phyloP scores from a whole-genome alignment of 2,797 vertebrate species.

The Syngnathus acus region DNA sequence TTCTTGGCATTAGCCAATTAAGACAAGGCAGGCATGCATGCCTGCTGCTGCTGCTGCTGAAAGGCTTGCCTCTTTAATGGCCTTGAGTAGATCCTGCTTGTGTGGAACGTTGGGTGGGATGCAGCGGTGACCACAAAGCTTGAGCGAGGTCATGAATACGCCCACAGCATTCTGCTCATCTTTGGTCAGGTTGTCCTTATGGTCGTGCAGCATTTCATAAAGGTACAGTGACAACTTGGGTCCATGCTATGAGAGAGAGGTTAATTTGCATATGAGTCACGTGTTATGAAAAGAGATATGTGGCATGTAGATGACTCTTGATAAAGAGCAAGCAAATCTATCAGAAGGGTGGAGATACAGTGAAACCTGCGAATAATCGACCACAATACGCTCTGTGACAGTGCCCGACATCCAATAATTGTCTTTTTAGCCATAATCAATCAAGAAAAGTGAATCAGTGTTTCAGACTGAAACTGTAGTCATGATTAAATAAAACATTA shows the following conservation, averaged over 20 bases:
- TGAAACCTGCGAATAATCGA: too few relatives aligned
- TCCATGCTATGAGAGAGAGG: slow-evolving; percentile 74
- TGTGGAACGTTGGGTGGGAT: slow-evolving; percentile 76
- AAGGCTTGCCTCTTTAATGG: slow-evolving; percentile 79
- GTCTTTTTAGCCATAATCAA: too few relatives aligned
- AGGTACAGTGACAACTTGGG: slow-evolving; percentile 89
- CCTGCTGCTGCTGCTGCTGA: neutral
- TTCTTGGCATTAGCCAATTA: neutral
- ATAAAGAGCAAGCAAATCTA: neutral
- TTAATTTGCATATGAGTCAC: slow-evolving; percentile 7
- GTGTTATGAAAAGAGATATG: neutral
- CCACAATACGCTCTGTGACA: too few relatives aligned
- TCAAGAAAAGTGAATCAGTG: too few relatives aligned
- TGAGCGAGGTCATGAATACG: slow-evolving; percentile 81
- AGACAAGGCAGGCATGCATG: neutral
- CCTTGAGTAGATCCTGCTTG: slow-evolving; percentile 82
- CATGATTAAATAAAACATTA: too few relatives aligned
- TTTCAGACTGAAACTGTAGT: too few relatives aligned
- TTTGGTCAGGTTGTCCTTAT: slow-evolving; percentile 77
- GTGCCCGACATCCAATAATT: too few relatives aligned
- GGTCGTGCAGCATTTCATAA: slow-evolving; percentile 84
- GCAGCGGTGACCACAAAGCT: slow-evolving; percentile 84
- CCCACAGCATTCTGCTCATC: slow-evolving; percentile 76
- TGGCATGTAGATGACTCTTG: slow-evolving; percentile 3
- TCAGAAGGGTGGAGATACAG: too few relatives aligned